Evolutionary conservation across 2,113 vertebrate genomes (phyloP), one percentile per base, ranked within the genome.

Genomic region (Nycticebus coucang): DNA sequence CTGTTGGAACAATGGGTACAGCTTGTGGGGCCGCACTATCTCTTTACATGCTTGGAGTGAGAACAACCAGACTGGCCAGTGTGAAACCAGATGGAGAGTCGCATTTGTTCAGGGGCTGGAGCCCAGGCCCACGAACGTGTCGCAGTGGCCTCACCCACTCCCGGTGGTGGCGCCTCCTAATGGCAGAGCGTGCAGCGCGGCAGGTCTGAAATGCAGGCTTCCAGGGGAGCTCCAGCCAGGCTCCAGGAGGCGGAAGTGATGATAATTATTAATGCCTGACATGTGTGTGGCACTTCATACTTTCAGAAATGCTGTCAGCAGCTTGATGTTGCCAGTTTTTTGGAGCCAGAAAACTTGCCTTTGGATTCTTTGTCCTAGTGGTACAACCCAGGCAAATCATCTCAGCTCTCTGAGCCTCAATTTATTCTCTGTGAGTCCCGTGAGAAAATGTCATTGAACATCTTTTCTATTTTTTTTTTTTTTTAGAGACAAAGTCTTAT

Each of bases 271-370:
- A 81, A 77, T 62, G 93, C 89, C 68, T 82, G 84, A 81, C 86
- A 30, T 71, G 86, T 60, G 57, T 18, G 79, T n/a, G 66, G 83
- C 68, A 45, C 91, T 94, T 92, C 97, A 92, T 81, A 79, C 88
- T 53, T 94, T 91, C 17, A 88, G 87, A 91, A 88, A 78, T 53
- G 81, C 84, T 95, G 87, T 97, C 94, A 59, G 74, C 60, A 55
- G 55, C 35, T 94, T 33, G 72, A 69, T 62, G 60, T 1, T 81
- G 80, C 84, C 94, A 78, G 57, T 26, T 12, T 71, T 85, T 71
- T 66, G 80, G 17, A 89, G 60, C 57, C 62, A 86, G 72, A 69
- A 62, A 50, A 3, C 62, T 69, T 45, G 53, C 57, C 80, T 66
- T 81, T 7, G 5, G 68, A 72, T 62, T 64, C 78, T 79, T 30